phyloP scores from a whole-genome alignment of 37 sponge, comb jelly and placozoan genomes.

The Aphrocallistes beatrix region DNA sequence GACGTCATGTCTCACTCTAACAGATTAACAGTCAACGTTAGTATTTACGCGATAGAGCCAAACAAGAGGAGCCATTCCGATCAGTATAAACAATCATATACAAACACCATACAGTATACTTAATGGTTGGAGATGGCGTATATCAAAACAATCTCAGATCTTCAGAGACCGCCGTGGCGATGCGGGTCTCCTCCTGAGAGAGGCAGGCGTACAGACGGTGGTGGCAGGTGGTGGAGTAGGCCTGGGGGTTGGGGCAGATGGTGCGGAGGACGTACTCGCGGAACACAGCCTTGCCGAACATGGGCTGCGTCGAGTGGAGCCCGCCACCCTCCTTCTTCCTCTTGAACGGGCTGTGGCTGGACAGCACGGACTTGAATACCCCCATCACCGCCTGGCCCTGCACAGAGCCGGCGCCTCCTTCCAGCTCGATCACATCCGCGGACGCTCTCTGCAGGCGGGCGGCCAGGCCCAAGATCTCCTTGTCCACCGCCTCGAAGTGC shows the following conservation, averaged over 20 bases:
- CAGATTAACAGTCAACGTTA: too few species aligned
- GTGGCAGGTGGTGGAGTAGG: background rate
- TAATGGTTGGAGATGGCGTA: background rate
- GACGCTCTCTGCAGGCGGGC: conserved; percentile 4
- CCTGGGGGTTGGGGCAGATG: background rate
- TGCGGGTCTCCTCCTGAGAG: background rate
- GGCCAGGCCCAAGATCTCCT: background rate
- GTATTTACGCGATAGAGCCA: too few species aligned
- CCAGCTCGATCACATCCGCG: background rate
- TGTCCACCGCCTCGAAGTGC: background rate
- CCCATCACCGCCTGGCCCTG: background rate
- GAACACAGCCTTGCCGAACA: background rate
- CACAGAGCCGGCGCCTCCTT: background rate
- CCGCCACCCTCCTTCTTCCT: background rate
- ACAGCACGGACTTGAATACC: background rate
- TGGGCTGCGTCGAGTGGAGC: background rate
- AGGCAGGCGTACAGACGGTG: background rate
- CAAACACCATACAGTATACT: background rate
- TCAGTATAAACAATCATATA: background rate
- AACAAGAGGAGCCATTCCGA: too few species aligned
- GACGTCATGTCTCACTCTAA: too few species aligned
- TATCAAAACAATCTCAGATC: background rate
- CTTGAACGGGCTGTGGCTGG: background rate
- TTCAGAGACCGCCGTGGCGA: background rate
- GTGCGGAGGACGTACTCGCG: background rate